phyloP scores from a whole-genome alignment of 1,140 invertebrate species.

The Neotoxoptera formosana region DNA sequence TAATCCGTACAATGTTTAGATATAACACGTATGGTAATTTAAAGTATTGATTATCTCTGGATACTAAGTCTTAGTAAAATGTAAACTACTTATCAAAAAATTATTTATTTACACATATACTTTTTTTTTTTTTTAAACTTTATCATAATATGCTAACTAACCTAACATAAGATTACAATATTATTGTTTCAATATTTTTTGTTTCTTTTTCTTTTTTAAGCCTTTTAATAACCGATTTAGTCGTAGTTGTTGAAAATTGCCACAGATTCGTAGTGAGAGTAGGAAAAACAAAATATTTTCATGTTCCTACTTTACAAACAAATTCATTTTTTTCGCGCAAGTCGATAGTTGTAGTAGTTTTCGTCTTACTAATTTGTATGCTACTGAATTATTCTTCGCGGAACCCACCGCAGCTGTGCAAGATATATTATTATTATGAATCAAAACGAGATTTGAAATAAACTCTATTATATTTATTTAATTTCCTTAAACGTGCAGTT shows the following conservation, averaged over 20 bases:
- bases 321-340: not conserved
- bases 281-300: not conserved
- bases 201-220: not conserved
- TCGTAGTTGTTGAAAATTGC: not conserved
- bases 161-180: not conserved
- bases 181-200: not conserved
- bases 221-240: not conserved
- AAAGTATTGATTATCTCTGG: not conserved
- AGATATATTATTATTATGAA: not conserved
- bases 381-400: not conserved
- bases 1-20: not conserved
- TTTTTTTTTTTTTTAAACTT: not conserved
- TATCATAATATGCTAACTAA: no score
- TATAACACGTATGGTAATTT: not conserved
- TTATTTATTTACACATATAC: not conserved
- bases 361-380: not conserved
- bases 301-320: not conserved
- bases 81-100: not conserved
- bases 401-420: not conserved
- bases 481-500: not conserved
- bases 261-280: not conserved
- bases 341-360: not conserved
- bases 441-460: not conserved
- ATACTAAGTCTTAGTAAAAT: not conserved
- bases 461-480: not conserved